A percentile compares a stretch with the other conserved stretches of the same genome.
Conservation (phyloP, 1,140 invertebrate species). For the Acyrthosiphon pisum region DNA sequence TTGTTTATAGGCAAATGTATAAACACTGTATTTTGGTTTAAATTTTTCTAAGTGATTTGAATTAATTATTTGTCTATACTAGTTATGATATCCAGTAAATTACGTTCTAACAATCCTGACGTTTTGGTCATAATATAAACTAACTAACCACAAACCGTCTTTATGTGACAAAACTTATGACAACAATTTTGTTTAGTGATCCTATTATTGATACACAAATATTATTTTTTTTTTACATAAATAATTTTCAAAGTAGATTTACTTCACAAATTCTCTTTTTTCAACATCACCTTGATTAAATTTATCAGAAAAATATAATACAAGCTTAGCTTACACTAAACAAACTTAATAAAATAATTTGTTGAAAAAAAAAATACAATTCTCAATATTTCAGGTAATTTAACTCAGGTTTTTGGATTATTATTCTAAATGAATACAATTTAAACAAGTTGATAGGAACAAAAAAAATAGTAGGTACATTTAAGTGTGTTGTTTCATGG, state of each 20-base stretch:
- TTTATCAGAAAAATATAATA: background rate
- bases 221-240: background rate
- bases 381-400: background rate
- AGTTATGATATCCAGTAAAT: background rate
- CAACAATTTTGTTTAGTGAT: background rate
- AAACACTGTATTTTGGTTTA: background rate
- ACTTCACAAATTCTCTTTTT: background rate
- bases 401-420: background rate
- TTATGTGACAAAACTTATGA: background rate
- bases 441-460: slow-evolving; percentile 24
- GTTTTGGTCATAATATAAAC: background rate
- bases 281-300: background rate
- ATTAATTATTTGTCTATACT: background rate
- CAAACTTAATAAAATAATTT: slow-evolving; percentile 9
- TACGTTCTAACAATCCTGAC: background rate
- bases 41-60: background rate
- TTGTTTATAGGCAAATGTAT: background rate
- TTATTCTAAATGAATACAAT: background rate
- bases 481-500: background rate
- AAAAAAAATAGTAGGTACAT: background rate
- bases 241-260: background rate
- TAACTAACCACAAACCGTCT: background rate
- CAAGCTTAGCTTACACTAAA: background rate
- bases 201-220: background rate
- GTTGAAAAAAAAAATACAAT: slow-evolving; percentile 5